These are phyloP conservation scores for Drosophila simulans DNA, from an alignment of 1,140 invertebrate species.

Conservation along the genomic window DNA sequence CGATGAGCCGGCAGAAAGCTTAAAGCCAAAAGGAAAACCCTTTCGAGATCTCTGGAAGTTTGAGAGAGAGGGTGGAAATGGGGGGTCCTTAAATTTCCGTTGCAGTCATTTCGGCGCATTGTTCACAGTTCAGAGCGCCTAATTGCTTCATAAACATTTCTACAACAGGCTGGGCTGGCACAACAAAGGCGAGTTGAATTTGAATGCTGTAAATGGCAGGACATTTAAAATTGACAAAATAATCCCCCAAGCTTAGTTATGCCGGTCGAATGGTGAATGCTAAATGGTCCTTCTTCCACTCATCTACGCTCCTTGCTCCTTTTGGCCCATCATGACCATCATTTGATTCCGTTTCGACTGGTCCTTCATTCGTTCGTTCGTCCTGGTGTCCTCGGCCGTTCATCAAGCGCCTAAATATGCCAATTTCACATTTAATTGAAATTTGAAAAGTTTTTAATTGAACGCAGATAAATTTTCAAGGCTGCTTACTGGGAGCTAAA, in stretches of 20 bases:
- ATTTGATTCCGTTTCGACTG: conserved; percentile 39
- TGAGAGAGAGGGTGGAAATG: background rate
- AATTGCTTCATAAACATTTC: conserved; percentile 83
- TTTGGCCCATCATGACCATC: conserved; percentile 15
- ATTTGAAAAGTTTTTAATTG: conserved; percentile 84
- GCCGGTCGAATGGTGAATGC: conserved; percentile 54
- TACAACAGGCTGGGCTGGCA: conserved; percentile 58
- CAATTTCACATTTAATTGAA: conserved; percentile 83
- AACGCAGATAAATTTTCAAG: conserved; percentile 79
- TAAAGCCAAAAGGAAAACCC: conserved; percentile 57
- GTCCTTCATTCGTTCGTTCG: background rate
- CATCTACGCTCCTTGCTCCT: conserved; percentile 5
- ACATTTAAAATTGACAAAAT: conserved; percentile 83
- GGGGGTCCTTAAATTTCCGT: conserved; percentile 65
- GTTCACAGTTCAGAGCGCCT: conserved; percentile 72
- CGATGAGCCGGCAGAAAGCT: conserved; percentile 71
- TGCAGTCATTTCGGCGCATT: conserved; percentile 78
- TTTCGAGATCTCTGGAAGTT: conserved; percentile 32
- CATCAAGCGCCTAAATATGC: conserved; percentile 78
- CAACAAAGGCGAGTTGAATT: conserved; percentile 72
- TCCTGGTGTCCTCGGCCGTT: conserved; percentile 36
- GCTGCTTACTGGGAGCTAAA: conserved; percentile 9
- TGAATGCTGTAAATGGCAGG: conserved; percentile 81
- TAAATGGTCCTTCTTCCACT: conserved; percentile 42
- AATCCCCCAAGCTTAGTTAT: conserved; percentile 78